These are phyloP conservation scores for Coluber constrictor DNA, from an alignment of 2,797 vertebrate genomes.

Conservation along the genomic window DNA sequence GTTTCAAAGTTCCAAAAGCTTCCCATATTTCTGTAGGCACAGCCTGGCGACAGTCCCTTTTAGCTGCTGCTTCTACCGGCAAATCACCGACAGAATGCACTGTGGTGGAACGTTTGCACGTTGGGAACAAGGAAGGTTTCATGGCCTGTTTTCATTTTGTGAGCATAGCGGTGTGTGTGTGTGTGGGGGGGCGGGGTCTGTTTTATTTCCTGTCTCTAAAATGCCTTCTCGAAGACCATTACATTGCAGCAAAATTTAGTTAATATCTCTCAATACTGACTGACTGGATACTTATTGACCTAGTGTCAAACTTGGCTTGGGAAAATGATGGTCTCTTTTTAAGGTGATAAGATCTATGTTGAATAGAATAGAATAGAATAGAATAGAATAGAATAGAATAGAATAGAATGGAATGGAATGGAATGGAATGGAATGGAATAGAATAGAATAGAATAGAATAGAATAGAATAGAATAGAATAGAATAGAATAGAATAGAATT, in stretches of 20 bases:
- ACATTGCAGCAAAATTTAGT: neutral
- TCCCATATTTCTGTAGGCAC: neutral
- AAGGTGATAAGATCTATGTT: neutral
- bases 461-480: no score
- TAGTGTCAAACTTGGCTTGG: neutral
- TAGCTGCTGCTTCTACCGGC: neutral
- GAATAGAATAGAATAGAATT: no score
- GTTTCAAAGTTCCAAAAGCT: neutral
- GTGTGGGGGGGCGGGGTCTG: neutral
- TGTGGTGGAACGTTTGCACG: neutral
- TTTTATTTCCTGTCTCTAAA: neutral
- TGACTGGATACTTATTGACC: constrained; percentile 38
- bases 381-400: no score
- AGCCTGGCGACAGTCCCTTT: neutral
- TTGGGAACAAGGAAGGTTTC: neutral
- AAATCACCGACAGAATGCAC: neutral
- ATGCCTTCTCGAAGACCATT: neutral
- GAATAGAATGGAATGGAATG: no score
- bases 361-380: no score
- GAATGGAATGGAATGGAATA: no score
- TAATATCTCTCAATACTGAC: neutral
- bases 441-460: no score
- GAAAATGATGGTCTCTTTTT: neutral
- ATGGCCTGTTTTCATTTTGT: neutral
- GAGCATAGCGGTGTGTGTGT: neutral